Evolutionary conservation across 2,113 vertebrate species (phyloP), one percentile per base, ranked within the genome.

Genomic region (Sterna hirundo): DNA sequence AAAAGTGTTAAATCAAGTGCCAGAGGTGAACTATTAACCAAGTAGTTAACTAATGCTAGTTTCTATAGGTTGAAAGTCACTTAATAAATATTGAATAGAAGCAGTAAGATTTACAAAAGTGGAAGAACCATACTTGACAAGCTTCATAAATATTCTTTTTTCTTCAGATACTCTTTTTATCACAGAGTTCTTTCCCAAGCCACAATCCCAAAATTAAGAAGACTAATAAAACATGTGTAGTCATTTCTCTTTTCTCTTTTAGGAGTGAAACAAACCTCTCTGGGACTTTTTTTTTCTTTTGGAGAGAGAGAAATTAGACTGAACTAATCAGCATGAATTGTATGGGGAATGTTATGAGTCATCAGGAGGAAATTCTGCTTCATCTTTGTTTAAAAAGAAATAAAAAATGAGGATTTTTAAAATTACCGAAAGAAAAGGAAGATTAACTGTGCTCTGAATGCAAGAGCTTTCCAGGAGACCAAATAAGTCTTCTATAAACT

Each of bases 401-500:
- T 83, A 85, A 96, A 95, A 97, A 97, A 86, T 66, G 64, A 86
- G 27, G 71, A 69, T 86, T 97, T 96, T 96, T 89, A 64, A 87
- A 97, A 97, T 97, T 96, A 93, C 51, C 6, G 10, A 93, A 95
- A 96, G 90, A 94, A 97, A 97, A 96, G 77, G 93, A 93, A 98
- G 96, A 98, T 97, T 96, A 98, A 95, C 86, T 86, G 36, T 95
- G 74, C 51, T 96, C 71, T 97, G 95, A 98, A 96, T 97, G 94
- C 71, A 79, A 68, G 92, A 96, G 72, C 86, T 96, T 98, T 98
- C 94, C 94, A 94, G 97, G 95, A 97, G 94, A 97, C 96, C 96
- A 98, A 97, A 96, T 97, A 98, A 98, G 98, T 97, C 98, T 98
- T 98, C 97, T 96, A 91, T 97, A 97, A 98, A 98, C 97, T 97